Conservation (phyloP, 2,797 vertebrate genomes). For the Sebastes vulpes region DNA sequence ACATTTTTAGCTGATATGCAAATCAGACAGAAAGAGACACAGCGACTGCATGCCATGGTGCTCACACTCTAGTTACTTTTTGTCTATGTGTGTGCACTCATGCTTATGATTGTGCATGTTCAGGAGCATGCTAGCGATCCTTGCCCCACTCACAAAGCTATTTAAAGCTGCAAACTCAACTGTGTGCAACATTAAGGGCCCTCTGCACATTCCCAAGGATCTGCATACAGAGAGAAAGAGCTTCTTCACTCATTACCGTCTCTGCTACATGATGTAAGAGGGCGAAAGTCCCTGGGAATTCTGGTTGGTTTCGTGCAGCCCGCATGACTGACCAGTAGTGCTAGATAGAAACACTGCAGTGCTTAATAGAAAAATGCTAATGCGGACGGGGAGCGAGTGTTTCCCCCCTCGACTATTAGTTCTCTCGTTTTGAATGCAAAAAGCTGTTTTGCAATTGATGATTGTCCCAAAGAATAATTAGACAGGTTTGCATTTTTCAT, state of each 20-base stretch:
- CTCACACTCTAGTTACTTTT: background rate
- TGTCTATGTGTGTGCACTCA: background rate
- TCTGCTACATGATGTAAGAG: constrained; percentile 60
- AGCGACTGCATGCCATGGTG: background rate
- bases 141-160: constrained; percentile 34
- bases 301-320: constrained; percentile 48
- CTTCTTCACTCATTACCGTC: constrained; percentile 53
- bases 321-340: constrained; percentile 37
- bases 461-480: constrained; percentile 73
- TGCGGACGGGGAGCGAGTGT: constrained; percentile 2
- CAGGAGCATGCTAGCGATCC: constrained; percentile 16
- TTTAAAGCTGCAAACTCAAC: constrained; percentile 78
- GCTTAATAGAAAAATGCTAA: constrained; percentile 48
- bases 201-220: constrained; percentile 53
- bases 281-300: constrained; percentile 53
- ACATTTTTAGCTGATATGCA: constrained; percentile 3
- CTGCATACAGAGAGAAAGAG: constrained; percentile 66
- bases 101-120: constrained; percentile 1
- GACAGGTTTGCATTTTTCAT: constrained; percentile 79
- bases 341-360: constrained; percentile 31
- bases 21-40: background rate
- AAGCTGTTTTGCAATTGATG: constrained; percentile 76
- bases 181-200: constrained; percentile 51
- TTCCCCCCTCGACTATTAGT: constrained; percentile 38
- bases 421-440: constrained; percentile 47